These are phyloP conservation scores for Tympanoctomys barrerae DNA, from an alignment of 2,797 vertebrate species.

Conservation along the genomic window DNA sequence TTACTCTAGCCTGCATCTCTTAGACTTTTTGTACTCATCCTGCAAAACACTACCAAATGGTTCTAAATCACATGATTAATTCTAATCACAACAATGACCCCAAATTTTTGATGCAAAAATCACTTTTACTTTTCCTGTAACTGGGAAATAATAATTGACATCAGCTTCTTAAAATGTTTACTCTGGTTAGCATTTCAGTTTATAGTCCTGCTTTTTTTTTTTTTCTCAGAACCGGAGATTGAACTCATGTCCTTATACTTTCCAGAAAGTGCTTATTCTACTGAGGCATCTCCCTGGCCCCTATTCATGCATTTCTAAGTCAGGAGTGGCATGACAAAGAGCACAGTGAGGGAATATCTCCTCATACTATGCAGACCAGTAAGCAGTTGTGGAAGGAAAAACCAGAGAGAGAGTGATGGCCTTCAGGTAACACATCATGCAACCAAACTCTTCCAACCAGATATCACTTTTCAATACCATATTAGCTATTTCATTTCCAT, in stretches of 20 bases:
- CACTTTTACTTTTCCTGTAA: neutral
- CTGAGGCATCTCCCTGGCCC: too few species aligned
- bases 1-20: neutral
- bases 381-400: neutral
- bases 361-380: neutral
- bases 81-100: neutral
- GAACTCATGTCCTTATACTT: too few species aligned
- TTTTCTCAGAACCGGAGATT: too few species aligned
- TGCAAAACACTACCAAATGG: neutral
- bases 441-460: neutral
- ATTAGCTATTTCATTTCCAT: neutral
- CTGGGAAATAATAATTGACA: neutral
- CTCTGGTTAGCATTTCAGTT: neutral
- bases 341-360: neutral
- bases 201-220: neutral
- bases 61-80: neutral
- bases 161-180: neutral
- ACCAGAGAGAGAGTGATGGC: neutral
- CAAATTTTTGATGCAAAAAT: neutral
- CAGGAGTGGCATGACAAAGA: neutral
- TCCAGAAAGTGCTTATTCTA: too few species aligned
- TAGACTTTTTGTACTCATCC: neutral
- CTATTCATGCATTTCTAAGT: neutral
- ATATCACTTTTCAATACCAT: neutral
- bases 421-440: neutral